Conservation (phyloP, 2,888 invertebrate genomes). For the Dysmachus trigonus region DNA sequence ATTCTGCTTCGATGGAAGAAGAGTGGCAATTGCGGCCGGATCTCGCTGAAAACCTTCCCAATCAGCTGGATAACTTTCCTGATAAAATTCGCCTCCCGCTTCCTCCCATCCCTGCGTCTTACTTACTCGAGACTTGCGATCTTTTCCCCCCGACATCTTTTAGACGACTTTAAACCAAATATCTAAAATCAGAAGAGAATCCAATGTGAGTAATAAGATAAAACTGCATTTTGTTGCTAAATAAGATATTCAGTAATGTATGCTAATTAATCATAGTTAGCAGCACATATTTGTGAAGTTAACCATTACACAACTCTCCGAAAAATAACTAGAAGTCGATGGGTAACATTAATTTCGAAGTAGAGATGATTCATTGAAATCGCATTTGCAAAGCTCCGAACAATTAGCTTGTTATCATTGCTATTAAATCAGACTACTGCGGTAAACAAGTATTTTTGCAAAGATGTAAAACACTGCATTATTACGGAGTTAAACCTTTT, state of each 20-base stretch:
- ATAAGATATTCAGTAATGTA: neutral
- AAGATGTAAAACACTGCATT: neutral
- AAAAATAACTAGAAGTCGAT: neutral
- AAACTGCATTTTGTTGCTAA: neutral
- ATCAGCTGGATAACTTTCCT: slow-evolving; percentile 80
- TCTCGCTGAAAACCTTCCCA: slow-evolving; percentile 78
- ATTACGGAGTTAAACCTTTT: neutral
- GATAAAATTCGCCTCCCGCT: slow-evolving; percentile 85
- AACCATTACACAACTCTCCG: neutral
- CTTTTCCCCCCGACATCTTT: slow-evolving; percentile 70
- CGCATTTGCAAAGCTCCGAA: neutral
- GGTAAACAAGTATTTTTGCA: neutral
- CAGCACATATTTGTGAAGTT: neutral
- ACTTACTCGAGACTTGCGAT: slow-evolving; percentile 67
- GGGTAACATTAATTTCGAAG: neutral
- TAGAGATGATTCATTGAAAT: neutral
- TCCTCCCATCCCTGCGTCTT: slow-evolving; percentile 81
- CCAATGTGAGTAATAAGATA: neutral
- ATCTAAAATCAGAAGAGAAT: neutral
- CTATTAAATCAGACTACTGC: neutral
- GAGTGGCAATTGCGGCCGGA: slow-evolving; percentile 78
- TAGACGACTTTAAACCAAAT: slow-evolving; percentile 19
- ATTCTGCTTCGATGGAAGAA: slow-evolving; percentile 83
- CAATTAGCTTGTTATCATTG: neutral
- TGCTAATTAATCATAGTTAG: neutral